Base-by-base conservation (phyloP, 2,113 vertebrate genomes). In the Sorex fumeus region DNA sequence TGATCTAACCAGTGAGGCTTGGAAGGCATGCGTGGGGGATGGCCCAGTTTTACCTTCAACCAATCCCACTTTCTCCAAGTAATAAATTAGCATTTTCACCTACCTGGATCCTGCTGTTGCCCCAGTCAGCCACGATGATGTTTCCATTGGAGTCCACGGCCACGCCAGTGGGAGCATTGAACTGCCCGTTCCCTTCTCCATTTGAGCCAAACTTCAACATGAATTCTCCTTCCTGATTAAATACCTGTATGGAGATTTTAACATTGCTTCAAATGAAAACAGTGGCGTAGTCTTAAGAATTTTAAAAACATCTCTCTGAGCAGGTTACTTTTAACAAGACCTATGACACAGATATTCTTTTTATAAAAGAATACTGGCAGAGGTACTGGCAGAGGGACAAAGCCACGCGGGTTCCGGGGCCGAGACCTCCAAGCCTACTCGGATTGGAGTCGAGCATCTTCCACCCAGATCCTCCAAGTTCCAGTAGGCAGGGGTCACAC, bases 101-200 rank as follows among this genome's bases (percentile, higher is more conserved):
- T 98, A 99, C 99, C 99, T 99, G 99, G 98, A 99, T 99, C 92
- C 99, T 97, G 97, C 99, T 99, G 98, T 99, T 99, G 78, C 99
- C 99, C 99, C 99, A 99, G 36, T 99, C 99, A 0, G 99, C 99
- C 76, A 99, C 99, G 0, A 99, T 99, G 96, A 99, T 99, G 98
- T 99, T 99, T 67, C 99, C 99, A 18, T 99, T 99, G 10, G 98
- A 97, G 87, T 99, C 99, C 97, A 99, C 99, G 0, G 99, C 99
- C 43, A 99, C 99, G n/a, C 99, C 99, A 0, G 99, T 99, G 34
- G 99, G 99, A 47, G 99, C 99, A 67, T 99, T 99, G 95, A 99
- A 99, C 96, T 99, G 99, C 19, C 99, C 99, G 6, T 99, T 99
- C 60, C 99, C 99, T 97, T 99, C 99, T 60, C 99, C 99, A n/a